phyloP scores from a whole-genome alignment of 2,797 vertebrate species.

The Pangasius krempfi region DNA sequence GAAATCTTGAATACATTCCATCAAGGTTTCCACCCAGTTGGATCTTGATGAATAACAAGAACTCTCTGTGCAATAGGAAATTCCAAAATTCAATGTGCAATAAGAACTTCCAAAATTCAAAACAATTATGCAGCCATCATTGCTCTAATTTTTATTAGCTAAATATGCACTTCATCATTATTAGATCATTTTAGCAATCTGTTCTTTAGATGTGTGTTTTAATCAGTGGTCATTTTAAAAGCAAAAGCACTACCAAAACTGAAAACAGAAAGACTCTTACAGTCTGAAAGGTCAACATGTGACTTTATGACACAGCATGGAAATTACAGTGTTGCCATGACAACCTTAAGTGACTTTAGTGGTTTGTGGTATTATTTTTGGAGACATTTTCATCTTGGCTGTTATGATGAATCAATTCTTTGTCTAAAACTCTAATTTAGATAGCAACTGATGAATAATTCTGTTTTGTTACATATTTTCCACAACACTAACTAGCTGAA shows the following conservation, averaged over 20 bases:
- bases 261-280: constrained; percentile 7
- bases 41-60: background rate
- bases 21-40: background rate
- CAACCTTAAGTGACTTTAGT: constrained; percentile 45
- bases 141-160: background rate
- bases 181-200: background rate
- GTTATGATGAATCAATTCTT: constrained; percentile 22
- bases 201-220: background rate
- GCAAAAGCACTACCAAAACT: background rate
- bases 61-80: background rate
- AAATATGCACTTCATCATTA: background rate
- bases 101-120: background rate
- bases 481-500: background rate
- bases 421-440: background rate
- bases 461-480: background rate
- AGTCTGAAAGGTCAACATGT: constrained; percentile 26
- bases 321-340: constrained; percentile 44
- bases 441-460: background rate
- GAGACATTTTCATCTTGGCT: constrained; percentile 51
- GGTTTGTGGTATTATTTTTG: constrained; percentile 57
- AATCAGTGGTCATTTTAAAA: background rate
- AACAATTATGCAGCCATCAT: background rate
- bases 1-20: background rate
- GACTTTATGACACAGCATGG: constrained; percentile 23
- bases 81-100: background rate